Conservation (phyloP, 2,113 vertebrate genomes). For the Calidris pugnax region DNA sequence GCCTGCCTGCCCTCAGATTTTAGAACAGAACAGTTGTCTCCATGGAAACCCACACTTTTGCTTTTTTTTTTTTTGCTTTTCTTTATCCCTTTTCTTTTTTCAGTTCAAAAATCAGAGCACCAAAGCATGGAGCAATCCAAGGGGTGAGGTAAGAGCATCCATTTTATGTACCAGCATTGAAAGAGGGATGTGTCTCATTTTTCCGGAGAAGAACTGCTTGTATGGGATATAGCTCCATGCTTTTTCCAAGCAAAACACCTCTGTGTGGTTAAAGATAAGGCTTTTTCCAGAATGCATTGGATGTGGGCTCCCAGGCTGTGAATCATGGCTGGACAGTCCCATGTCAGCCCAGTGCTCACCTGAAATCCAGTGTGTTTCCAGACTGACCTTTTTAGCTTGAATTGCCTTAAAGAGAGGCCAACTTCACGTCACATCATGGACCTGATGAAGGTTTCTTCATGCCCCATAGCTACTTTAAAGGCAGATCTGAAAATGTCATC, state of each 20-base stretch:
- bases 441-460: background rate
- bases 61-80: background rate
- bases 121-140: background rate
- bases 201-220: background rate
- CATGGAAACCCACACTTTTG: constrained; percentile 50
- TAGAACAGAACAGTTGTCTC: constrained; percentile 44
- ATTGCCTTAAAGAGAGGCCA: background rate
- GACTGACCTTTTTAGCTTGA: background rate
- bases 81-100: background rate
- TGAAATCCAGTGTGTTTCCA: background rate
- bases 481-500: background rate
- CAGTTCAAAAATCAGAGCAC: background rate
- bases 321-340: background rate
- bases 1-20: constrained; percentile 25
- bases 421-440: background rate
- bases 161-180: accelerated
- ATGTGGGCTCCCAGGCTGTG: background rate
- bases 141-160: background rate
- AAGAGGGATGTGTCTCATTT: background rate
- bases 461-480: background rate
- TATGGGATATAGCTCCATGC: accelerated
- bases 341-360: background rate
- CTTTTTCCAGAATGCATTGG: background rate
- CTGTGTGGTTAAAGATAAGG: background rate
- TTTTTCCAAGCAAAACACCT: background rate